phyloP scores from a whole-genome alignment of 2,888 invertebrate genomes.

The Acleris cristana region DNA sequence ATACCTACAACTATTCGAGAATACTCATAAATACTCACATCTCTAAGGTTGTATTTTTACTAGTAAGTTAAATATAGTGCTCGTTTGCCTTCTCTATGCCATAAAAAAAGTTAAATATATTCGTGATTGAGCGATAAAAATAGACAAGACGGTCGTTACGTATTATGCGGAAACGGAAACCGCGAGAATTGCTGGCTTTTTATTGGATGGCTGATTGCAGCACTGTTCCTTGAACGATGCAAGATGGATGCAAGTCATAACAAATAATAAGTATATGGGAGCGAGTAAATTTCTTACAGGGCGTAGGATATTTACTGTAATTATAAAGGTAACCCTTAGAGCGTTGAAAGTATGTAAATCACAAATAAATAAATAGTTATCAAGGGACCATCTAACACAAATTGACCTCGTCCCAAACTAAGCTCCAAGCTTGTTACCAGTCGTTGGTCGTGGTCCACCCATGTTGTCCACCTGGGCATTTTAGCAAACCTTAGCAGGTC shows the following conservation, averaged over 20 bases:
- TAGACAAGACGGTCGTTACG: conserved; percentile 26
- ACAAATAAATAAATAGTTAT: too few relatives aligned
- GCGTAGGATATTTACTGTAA: not conserved
- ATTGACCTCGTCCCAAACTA: too few relatives aligned
- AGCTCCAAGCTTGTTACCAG: too few relatives aligned
- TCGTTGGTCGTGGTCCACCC: too few relatives aligned
- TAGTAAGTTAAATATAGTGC: not conserved
- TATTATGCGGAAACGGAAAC: conserved; percentile 30
- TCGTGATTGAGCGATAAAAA: conserved; percentile 1
- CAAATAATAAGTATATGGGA: conserved; percentile 1
- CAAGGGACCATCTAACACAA: too few relatives aligned
- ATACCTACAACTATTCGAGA: too few relatives aligned
- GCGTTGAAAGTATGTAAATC: too few relatives aligned
- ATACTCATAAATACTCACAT: too few relatives aligned
- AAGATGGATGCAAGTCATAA: conserved; percentile 18
- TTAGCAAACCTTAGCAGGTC: too few relatives aligned
- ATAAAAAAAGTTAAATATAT: not conserved
- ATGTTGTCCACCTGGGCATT: too few relatives aligned
- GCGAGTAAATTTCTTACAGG: not conserved
- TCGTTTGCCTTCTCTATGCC: too few relatives aligned
- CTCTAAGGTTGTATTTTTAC: not conserved
- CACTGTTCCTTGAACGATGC: conserved; percentile 19
- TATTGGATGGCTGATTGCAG: conserved; percentile 29
- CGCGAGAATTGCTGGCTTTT: conserved; percentile 25
- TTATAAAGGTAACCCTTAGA: too few relatives aligned